Evolutionary conservation across 2,797 vertebrate species (phyloP), one percentile per base, ranked within the genome.

Genomic region (Fistularia tabacaria): DNA sequence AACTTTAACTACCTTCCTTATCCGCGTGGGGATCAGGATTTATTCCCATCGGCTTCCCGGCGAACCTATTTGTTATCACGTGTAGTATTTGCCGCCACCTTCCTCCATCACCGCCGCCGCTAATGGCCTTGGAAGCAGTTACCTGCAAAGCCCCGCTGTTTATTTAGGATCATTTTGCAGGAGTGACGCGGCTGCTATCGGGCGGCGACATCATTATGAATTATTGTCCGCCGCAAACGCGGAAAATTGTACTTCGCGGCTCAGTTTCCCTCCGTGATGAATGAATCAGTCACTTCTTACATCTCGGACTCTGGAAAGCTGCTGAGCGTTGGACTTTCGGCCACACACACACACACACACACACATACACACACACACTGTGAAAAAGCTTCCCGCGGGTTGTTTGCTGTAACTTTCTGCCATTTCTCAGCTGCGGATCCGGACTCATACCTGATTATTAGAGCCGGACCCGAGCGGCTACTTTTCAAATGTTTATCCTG

Each of bases 211-310:
- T 98, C 95, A 92, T 94, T 95, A 94, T 97, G 95, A 98, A 98
- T 97, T 96, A 97, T 98, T 95, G 95, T 96, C 96, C 92, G 90
- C 83, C 89, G 93, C 93, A 92, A 93, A 95, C 93, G 94, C 98
- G 92, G 95, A 97, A 98, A 96, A 98, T 98, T 98, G 95, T 95
- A 94, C 95, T 95, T 95, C 94, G 93, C 93, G 92, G 93, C 93
- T 92, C 91, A 80, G 92, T 92, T 93, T 93, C 89, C 81, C 88
- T 25, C 91, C 81, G 92, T 92, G 93, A 98, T 99, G 97, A 98
- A 98, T 98, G 94, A 98, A 92, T 74, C 80, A 89, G 92, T 96
- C 93, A 92, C 91, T 92, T 93, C 89, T 92, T 90, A 92, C 92
- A 91, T 85, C 93, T 94, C 46, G 90, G 87, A 90, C 89, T 88